Evolutionary conservation across 2,797 vertebrate species (phyloP).

Genomic region (Anguilla megastoma): DNA sequence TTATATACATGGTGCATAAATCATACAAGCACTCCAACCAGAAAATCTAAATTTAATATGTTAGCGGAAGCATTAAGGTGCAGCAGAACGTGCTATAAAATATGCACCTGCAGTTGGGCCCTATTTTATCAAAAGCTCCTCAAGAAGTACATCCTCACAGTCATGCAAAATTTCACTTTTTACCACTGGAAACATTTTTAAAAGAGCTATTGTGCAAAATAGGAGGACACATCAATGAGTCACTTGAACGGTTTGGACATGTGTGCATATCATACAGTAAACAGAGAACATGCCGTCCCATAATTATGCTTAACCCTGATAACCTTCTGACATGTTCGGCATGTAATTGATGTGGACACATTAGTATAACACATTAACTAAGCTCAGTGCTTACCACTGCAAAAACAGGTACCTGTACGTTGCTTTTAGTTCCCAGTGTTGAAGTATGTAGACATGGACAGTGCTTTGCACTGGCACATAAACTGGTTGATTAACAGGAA

Average conservation of each 20-base stretch:
- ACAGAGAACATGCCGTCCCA: background rate
- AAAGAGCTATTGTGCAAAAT: too few relatives aligned
- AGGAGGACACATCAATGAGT: background rate
- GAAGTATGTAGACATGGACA: too few relatives aligned
- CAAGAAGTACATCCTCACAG: background rate
- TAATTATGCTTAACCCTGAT: background rate
- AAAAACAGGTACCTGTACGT: background rate
- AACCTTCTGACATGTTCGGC: too few relatives aligned
- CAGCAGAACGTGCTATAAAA: background rate
- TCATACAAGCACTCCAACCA: background rate
- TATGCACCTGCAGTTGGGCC: background rate
- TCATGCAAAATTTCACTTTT: background rate
- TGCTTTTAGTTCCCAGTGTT: too few relatives aligned
- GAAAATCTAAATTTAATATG: background rate
- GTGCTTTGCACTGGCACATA: background rate
- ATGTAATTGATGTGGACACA: too few relatives aligned
- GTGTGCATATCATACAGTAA: background rate
- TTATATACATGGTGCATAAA: conserved; percentile 1
- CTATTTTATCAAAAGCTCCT: background rate
- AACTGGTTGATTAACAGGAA: background rate
- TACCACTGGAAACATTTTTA: background rate
- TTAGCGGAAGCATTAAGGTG: background rate
- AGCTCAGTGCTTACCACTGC: background rate
- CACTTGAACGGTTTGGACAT: background rate
- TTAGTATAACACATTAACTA: background rate